Conservation (phyloP, 2,888 invertebrate genomes). For the Sinotaia quadrata region DNA sequence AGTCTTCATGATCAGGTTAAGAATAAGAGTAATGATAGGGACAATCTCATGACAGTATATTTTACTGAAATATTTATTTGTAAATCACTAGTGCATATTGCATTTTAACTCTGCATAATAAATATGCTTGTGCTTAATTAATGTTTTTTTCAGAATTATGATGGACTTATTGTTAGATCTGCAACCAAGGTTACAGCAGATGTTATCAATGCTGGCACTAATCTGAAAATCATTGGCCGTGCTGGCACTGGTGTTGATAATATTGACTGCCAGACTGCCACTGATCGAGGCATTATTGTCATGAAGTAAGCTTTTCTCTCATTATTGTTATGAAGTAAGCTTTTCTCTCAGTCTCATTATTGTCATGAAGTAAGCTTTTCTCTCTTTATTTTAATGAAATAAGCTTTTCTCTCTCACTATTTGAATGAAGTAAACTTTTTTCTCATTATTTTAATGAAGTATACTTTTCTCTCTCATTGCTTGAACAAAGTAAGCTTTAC, state of each 20-base stretch:
- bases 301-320: constrained; percentile 84
- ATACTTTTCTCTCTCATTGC: no score
- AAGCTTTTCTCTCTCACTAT: constrained; percentile 75
- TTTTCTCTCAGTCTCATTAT: constrained; percentile 75
- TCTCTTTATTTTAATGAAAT: background rate
- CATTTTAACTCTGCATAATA: background rate
- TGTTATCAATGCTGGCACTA: constrained; percentile 81
- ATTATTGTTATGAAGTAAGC: background rate
- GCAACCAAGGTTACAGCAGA: constrained; percentile 94
- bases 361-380: constrained; percentile 89
- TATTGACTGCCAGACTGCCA: constrained; percentile 91
- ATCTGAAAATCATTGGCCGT: constrained; percentile 90
- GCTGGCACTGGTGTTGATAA: constrained; percentile 99
- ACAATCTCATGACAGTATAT: no score
- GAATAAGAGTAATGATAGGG: no score
- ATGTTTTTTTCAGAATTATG: constrained; percentile 81
- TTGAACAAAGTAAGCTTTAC: no score
- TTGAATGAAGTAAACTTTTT: constrained; percentile 89
- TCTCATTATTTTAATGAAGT: background rate
- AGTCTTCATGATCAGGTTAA: no score
- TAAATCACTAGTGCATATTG: background rate
- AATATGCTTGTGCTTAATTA: background rate
- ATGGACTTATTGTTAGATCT: constrained; percentile 92
- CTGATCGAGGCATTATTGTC: constrained; percentile 86
- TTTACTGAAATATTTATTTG: background rate